phyloP scores from a whole-genome alignment of 1,140 invertebrate species.

The Mactra quadrangularis region DNA sequence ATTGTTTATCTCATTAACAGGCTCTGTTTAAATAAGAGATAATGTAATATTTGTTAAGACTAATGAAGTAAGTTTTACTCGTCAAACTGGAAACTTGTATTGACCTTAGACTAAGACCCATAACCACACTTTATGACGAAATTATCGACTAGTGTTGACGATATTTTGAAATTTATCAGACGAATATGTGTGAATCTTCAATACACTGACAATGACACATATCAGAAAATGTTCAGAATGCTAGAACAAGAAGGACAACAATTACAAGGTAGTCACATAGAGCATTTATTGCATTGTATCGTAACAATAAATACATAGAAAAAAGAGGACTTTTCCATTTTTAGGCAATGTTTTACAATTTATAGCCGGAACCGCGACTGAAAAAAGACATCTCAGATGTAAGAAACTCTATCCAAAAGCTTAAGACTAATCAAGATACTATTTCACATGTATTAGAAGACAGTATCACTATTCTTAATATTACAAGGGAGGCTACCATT shows the following conservation, averaged over 20 bases:
- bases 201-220: neutral
- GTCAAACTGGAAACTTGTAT: neutral
- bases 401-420: neutral
- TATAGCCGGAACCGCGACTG: neutral
- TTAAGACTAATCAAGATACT: neutral
- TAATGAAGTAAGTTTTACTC: neutral
- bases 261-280: neutral
- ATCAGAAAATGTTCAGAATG: neutral
- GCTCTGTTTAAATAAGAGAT: neutral
- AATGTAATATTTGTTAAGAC: conserved; percentile 2
- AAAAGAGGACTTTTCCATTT: neutral
- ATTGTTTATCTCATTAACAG: neutral
- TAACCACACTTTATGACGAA: neutral
- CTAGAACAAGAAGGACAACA: neutral
- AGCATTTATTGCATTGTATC: neutral
- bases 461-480: neutral
- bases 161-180: neutral
- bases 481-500: neutral
- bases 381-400: neutral
- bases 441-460: neutral
- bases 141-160: neutral
- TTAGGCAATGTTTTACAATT: neutral
- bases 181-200: neutral
- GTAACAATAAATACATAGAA: neutral
- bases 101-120: neutral